A percentile compares a stretch with the other conserved stretches of the same genome.
phyloP scores from a whole-genome alignment of 2,113 vertebrate species.

The Podilymbus podiceps region DNA sequence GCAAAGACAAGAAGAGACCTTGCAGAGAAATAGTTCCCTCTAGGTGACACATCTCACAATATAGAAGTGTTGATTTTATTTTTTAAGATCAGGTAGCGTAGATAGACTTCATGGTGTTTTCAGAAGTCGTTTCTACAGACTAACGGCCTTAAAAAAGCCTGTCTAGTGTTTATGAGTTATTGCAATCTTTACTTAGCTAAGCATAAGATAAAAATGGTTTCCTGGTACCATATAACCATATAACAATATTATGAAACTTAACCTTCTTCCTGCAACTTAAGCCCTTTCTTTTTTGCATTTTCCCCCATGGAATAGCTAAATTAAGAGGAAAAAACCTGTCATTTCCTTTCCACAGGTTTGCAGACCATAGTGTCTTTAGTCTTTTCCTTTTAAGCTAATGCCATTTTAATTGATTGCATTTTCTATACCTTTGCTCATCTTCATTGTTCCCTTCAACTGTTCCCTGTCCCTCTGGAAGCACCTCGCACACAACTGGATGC shows the following conservation, averaged over 20 bases:
- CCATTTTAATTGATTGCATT: neutral
- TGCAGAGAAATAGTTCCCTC: neutral
- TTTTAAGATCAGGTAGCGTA: neutral
- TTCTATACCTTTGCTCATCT: neutral
- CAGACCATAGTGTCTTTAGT: neutral
- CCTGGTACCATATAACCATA: neutral
- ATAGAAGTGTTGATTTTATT: neutral
- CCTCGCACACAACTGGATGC: neutral
- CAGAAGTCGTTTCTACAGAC: neutral
- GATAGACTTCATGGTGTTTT: neutral
- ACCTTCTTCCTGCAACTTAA: neutral
- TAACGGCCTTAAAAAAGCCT: neutral
- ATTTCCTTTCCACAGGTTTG: neutral
- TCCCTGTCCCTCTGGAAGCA: neutral
- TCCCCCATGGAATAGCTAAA: neutral
- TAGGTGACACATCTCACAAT: neutral
- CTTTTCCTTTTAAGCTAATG: neutral
- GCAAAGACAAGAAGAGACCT: neutral
- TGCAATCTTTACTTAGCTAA: neutral
- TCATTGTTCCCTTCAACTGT: neutral
- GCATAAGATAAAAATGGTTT: neutral
- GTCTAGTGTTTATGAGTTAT: neutral
- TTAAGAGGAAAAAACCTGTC: fast-evolving
- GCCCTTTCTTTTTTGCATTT: neutral
- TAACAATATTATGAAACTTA: neutral